Evolutionary conservation across 2,888 invertebrate genomes (phyloP), one percentile per base, ranked within the genome.

Genomic region (Fragum fragum): DNA sequence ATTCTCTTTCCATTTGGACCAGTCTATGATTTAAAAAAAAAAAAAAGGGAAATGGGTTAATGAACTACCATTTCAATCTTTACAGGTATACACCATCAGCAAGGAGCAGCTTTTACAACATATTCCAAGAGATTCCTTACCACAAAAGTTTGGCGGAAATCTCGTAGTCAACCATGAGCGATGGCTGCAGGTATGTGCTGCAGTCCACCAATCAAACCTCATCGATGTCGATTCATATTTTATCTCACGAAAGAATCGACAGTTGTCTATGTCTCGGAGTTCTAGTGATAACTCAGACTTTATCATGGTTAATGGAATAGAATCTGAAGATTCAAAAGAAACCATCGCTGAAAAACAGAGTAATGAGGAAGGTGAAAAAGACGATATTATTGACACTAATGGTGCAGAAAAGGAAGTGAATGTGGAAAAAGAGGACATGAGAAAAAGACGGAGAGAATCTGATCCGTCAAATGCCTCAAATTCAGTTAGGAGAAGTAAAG

Each of bases 81-180:
- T 87, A 6, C 87, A 95, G 95, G 95, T 99, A 84, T 98, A 97
- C 95, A 99, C 98, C 36, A 98, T 99, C 90, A 98, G 97, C 94
- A 96, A 98, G 94, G 97, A 98, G 82, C 98, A 98, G 95, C 96
- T 99, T 89, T 96, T 96, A 88, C 96, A 96, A 93, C 98, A 99
- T 96, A 97, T 99, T 94, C 98, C 98, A 77, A 96, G 96, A 92
- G 97, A 97, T 94, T 97, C 98, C 92, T 96, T 99, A 95, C 99
- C 99, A 90, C 96, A 96, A 90, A 97, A 97, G 94, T 96, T 99
- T 93, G 99, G 99, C 91, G 99, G 99, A 89, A 96, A 96, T 91
- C 96, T 97, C 94, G 96, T 96, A 93, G 81, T 97, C 91, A 97
- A 98, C 95, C 99, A 99, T 96, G 96, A 96, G 94, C 96, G 97